Conservation (phyloP, 2,113 vertebrate species). For the Trachemys scripta region DNA sequence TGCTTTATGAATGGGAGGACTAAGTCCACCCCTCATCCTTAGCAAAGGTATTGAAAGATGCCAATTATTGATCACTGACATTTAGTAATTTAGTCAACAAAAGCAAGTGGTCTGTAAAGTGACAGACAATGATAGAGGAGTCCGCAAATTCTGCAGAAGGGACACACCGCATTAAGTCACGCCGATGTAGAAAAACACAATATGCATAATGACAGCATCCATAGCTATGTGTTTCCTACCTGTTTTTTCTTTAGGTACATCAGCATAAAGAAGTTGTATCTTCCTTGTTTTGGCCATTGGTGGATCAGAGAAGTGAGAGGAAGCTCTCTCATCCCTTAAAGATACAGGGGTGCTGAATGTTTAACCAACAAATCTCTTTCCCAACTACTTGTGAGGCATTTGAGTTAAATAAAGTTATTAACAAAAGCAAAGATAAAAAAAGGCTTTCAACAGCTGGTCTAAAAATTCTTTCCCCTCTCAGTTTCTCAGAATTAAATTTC, state of each 20-base stretch:
- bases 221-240: not conserved
- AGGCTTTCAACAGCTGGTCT: not conserved
- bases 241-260: not conserved
- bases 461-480: not conserved
- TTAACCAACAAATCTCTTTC: not conserved
- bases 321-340: not conserved
- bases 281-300: not conserved
- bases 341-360: not conserved
- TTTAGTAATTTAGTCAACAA: not conserved
- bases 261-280: not conserved
- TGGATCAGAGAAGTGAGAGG: not conserved
- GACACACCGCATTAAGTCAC: not conserved
- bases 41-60: not conserved
- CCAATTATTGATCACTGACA: not conserved
- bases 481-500: not conserved
- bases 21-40: not conserved
- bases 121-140: not conserved
- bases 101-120: not conserved
- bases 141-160: not conserved
- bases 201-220: not conserved
- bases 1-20: not conserved
- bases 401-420: not conserved
- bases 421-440: not conserved
- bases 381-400: not conserved
- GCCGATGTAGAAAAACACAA: not conserved